Base-by-base conservation (phyloP, 2,888 invertebrate genomes). In the Xylota sylvarum region DNA sequence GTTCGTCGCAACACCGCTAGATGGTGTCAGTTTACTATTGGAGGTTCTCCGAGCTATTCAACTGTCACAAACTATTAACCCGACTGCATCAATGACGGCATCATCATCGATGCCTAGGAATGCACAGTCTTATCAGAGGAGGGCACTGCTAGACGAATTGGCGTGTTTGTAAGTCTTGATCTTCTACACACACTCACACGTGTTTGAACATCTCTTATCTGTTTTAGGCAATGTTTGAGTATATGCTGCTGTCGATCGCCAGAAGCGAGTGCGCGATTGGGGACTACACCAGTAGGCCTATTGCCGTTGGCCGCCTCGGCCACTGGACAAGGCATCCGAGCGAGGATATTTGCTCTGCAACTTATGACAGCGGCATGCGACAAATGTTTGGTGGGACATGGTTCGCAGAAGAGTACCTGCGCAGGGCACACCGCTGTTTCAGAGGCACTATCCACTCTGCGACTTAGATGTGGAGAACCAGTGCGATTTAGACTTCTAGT, bases 401-500 rank as follows among this genome's bases (percentile, higher is more conserved):
- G 92, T 0, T 90, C 91, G 12, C 91, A 92, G 56, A 92, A 92
- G 82, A 89, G 90, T 58, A 94, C 95, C 7, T 95, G 94, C 0
- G 94, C 94, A 73, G 98, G 98, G 0, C 97, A 98, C 93, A 94
- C 95, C 46, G 95, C 97, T 87, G 97, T 98, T 14, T 96, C 98
- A 0, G 98, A 98, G 92, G 97, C 98, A 0, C 94, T 98, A 88
- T 97, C 98, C 0, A 97, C 98, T 0, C 94, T 98, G 69, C 94
- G 98, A 43, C 93, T 98, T 5, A 94, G 97, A 80, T 97, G 97
- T 91, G 98, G 97, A 4, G 98, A 98, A 91, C 98, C 98, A 0
- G 98, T 98, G 5, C 95, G 98, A 90, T 98, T 98, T 93, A 94
- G 98, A 83, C 96, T 98, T 90, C 94, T 98, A 0, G 96, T 97